Evolutionary conservation across 1,140 invertebrate species (phyloP), one percentile per base, ranked within the genome.

Genomic region (Pachyrhynchus sulphureomaculatus): DNA sequence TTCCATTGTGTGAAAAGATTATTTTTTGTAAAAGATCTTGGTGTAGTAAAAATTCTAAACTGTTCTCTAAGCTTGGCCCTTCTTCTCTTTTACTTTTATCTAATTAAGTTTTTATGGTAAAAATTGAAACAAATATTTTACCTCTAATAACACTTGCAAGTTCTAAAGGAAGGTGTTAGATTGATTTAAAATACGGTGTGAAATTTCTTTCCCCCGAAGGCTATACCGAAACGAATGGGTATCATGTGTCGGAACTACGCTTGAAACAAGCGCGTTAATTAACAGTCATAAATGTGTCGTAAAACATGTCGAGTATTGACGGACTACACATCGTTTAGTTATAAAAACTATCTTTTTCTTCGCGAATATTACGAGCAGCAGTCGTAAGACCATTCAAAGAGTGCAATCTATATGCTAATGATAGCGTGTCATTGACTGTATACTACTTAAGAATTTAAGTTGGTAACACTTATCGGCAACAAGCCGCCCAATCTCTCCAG

Each of bases 341-440:
- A 37, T 36, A 39, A 39, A 51, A 58, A 58, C 12, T 21, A 26
- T 49, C 33, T 47, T 44, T 59, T 41, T 51, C 47, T 29, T 52
- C 41, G 33, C 58, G 8, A 53, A 53, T 42, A 61, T 45, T 34
- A 56, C 53, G 53, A 56, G 53, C 53, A 56, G 23, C 53, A 21
- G 42, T 56, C 36, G 53, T 29, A 56, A 44, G 24, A 56, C 53
- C 53, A 45, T 56, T 45, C 39, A 56, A 56, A 56, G 26, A 47
- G 57, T 39, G 62, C 66, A 67, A 67, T 67, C 66, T 67, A 67
- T 65, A 67, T 67, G 66, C 66, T 65, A 67, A 67, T 65, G 47
- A 52, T 51, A 61, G 39, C 59, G 39, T 48, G 61, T 66, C 45
- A 54, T 45, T 57, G 60, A 62, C 60, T 62, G 60, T 37, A 41